These are phyloP conservation scores for Gadus macrocephalus DNA, from an alignment of 2,113 vertebrate species.

Conservation along the genomic window DNA sequence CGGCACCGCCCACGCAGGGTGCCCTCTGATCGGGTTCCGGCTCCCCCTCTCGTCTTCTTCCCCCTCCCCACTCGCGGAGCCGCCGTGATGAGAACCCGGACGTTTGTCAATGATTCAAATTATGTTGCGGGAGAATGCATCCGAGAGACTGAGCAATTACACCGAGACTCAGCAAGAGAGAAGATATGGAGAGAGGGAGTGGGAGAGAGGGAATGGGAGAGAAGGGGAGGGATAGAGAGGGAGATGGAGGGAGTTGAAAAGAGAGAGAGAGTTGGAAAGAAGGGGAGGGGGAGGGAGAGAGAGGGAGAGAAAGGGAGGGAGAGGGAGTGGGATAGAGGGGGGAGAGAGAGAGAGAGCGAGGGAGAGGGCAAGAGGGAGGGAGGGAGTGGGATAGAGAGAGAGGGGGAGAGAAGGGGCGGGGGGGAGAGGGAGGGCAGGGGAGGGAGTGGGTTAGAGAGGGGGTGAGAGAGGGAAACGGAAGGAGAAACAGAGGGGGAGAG, in stretches of 20 bases:
- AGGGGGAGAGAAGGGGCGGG: no score
- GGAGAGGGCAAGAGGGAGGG: no score
- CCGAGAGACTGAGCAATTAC: conserved; percentile 65
- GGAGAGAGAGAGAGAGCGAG: no score
- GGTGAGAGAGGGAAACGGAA: background rate
- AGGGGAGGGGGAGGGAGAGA: no score
- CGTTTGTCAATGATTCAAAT: conserved; percentile 67
- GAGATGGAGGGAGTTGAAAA: no score
- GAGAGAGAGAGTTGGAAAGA: no score
- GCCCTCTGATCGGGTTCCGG: conserved; percentile 51
- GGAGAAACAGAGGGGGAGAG: background rate
- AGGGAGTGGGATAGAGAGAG: no score
- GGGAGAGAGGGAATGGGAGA: no score
- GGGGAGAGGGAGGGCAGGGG: no score
- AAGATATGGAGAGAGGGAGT: background rate
- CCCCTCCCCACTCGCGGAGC: conserved; percentile 59
- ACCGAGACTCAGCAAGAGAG: conserved; percentile 22
- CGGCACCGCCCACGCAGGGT: conserved; percentile 61
- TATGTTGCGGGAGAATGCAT: conserved; percentile 51
- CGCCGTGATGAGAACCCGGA: conserved; percentile 61
- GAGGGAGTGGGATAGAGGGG: no score
- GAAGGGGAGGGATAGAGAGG: no score
- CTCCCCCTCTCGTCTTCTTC: conserved; percentile 20
- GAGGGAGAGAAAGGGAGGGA: no score
- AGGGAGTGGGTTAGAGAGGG: background rate